A percentile compares a stretch with the other conserved stretches of the same genome.
These are phyloP conservation scores for Eristalinus aeneus DNA, from an alignment of 2,888 invertebrate species.

Conservation along the genomic window DNA sequence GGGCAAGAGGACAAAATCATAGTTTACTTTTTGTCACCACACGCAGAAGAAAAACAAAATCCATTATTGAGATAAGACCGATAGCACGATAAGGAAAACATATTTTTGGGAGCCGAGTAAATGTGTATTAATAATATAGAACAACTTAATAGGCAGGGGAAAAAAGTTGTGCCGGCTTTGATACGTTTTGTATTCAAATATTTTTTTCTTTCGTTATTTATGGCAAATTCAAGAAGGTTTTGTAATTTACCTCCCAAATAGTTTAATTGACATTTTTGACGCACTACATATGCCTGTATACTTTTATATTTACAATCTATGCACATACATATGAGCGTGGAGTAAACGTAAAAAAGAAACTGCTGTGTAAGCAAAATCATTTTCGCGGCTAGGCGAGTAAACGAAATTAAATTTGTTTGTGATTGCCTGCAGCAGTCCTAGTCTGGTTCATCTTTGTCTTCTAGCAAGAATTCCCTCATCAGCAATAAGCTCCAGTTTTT, in stretches of 20 bases:
- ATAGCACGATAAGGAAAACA: not conserved
- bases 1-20: not conserved
- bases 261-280: not conserved
- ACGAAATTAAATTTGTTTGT: not conserved
- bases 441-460: not conserved
- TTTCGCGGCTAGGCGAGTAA: not conserved
- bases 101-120: not conserved
- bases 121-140: not conserved
- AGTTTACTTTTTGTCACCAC: not conserved
- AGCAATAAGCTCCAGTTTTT: not conserved
- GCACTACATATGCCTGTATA: not conserved
- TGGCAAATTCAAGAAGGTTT: not conserved
- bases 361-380: slow-evolving; percentile 3
- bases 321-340: not conserved
- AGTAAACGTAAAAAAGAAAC: slow-evolving; percentile 9
- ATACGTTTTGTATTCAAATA: not conserved
- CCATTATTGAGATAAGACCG: not conserved
- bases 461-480: not conserved
- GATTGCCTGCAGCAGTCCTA: not conserved
- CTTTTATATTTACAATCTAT: not conserved
- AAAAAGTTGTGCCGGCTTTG: not conserved
- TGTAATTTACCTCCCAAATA: not conserved
- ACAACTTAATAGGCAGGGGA: not conserved
- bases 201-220: not conserved
- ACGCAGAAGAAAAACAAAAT: not conserved